phyloP scores from a whole-genome alignment of 2,888 invertebrate species.

The Tethea ocularis region DNA sequence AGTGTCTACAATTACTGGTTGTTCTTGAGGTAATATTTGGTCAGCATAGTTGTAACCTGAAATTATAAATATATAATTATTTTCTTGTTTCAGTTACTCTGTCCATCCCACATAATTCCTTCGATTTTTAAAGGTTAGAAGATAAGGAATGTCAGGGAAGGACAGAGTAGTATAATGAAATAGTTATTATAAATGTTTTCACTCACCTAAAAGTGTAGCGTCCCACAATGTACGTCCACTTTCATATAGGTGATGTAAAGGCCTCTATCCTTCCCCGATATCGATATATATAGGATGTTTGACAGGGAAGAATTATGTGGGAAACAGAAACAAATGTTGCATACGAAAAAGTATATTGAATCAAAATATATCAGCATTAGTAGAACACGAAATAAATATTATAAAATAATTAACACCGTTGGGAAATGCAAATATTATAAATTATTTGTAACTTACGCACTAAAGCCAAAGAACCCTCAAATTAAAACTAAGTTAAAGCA shows the following conservation, averaged over 20 bases:
- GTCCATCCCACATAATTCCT: constrained; percentile 75
- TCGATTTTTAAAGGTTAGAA: constrained; percentile 30
- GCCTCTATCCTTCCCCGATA: constrained; percentile 79
- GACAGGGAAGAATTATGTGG: constrained; percentile 72
- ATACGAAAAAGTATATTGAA: constrained; percentile 62
- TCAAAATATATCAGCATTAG: constrained; percentile 50
- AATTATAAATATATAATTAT: constrained; percentile 28
- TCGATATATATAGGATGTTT: constrained; percentile 28
- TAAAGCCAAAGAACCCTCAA: not conserved
- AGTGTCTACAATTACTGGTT: constrained; percentile 46
- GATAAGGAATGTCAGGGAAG: constrained; percentile 80
- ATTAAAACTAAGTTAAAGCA: constrained; percentile 2
- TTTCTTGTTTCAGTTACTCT: constrained; percentile 46
- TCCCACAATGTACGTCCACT: constrained; percentile 67
- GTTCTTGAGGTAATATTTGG: constrained; percentile 40
- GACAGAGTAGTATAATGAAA: constrained; percentile 80
- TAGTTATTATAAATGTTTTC: constrained; percentile 46
- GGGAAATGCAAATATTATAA: constrained; percentile 18
- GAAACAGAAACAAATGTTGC: constrained; percentile 41
- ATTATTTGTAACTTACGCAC: not conserved
- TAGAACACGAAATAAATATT: constrained; percentile 32
- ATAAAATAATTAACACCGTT: constrained; percentile 22
- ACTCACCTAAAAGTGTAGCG: constrained; percentile 81
- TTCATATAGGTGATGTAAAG: constrained; percentile 75
- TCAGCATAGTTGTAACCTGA: constrained; percentile 68